A percentile compares a stretch with the other conserved stretches of the same genome.
These are phyloP conservation scores for Noctua janthina DNA, from an alignment of 2,888 invertebrate species.

Conservation along the genomic window DNA sequence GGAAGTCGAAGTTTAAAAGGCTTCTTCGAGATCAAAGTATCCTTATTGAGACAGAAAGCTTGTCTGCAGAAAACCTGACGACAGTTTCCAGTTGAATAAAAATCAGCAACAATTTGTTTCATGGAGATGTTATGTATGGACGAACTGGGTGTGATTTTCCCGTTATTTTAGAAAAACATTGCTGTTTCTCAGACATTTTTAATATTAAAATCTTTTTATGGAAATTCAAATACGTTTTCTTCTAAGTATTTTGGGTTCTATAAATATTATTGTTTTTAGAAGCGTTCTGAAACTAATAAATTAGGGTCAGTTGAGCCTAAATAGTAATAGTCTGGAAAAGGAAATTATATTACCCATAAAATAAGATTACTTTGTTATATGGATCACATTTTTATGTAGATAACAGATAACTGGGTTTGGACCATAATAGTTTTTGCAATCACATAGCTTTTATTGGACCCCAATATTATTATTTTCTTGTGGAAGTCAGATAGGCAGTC, in stretches of 20 bases:
- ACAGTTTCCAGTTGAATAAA: constrained; percentile 22
- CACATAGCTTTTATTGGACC: neutral
- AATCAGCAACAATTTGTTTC: constrained; percentile 9
- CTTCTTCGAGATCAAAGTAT: constrained; percentile 47
- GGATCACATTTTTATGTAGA: constrained; percentile 24
- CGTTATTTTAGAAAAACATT: neutral
- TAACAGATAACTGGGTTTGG: neutral
- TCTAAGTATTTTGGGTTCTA: neutral
- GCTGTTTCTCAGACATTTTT: neutral
- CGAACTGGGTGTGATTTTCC: neutral
- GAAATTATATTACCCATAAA: constrained; percentile 6
- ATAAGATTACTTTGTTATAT: constrained; percentile 18
- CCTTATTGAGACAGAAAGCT: constrained; percentile 11
- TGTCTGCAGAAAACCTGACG: constrained; percentile 24
- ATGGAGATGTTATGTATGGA: neutral
- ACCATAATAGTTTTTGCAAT: neutral
- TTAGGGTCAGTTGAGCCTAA: constrained; percentile 13
- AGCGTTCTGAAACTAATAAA: neutral
- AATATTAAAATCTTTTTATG: neutral
- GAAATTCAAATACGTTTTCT: neutral
- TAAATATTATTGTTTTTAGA: neutral
- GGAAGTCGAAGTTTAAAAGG: constrained; percentile 34
- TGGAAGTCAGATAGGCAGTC: neutral
- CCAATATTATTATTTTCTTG: neutral
- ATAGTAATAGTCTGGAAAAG: constrained; percentile 21